Conservation (phyloP, 2,888 invertebrate species). For the Osmoderma eremita region DNA sequence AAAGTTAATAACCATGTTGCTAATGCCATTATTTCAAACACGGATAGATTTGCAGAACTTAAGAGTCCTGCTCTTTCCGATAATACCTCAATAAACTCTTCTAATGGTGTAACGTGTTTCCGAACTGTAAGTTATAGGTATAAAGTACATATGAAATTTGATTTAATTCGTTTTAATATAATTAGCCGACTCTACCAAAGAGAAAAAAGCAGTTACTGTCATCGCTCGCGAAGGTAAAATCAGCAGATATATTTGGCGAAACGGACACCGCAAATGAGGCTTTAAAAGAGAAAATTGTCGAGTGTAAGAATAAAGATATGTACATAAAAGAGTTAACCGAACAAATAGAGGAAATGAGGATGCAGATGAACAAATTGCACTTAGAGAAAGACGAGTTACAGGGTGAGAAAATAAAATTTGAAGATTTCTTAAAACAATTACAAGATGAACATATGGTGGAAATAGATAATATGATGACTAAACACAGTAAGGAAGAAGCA, state of each 20-base stretch:
- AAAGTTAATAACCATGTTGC: slow-evolving; percentile 46
- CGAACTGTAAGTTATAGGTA: slow-evolving; percentile 58
- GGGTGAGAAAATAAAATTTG: slow-evolving; percentile 59
- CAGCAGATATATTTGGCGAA: slow-evolving; percentile 24
- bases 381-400: slow-evolving; percentile 61
- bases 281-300: slow-evolving; percentile 66
- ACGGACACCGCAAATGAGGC: slow-evolving; percentile 55
- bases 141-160: background rate
- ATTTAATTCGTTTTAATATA: slow-evolving; percentile 10
- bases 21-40: slow-evolving; percentile 60
- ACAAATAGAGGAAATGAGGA: slow-evolving; percentile 66
- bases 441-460: slow-evolving; percentile 64
- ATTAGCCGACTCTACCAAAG: slow-evolving; percentile 50
- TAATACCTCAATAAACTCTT: slow-evolving; percentile 51
- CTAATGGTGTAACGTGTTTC: slow-evolving; percentile 56
- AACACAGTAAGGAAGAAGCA: slow-evolving; percentile 2
- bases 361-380: slow-evolving; percentile 62
- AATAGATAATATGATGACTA: slow-evolving; percentile 19
- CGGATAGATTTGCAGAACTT: slow-evolving; percentile 60
- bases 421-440: slow-evolving; percentile 54
- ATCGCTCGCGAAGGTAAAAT: slow-evolving; percentile 40
- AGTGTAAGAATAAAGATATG: slow-evolving; percentile 67
- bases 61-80: slow-evolving; percentile 59
- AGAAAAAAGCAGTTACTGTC: slow-evolving; percentile 51
- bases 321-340: slow-evolving; percentile 65